Conservation (phyloP, 2,797 vertebrate species). For the Onychomys leucogaster region DNA sequence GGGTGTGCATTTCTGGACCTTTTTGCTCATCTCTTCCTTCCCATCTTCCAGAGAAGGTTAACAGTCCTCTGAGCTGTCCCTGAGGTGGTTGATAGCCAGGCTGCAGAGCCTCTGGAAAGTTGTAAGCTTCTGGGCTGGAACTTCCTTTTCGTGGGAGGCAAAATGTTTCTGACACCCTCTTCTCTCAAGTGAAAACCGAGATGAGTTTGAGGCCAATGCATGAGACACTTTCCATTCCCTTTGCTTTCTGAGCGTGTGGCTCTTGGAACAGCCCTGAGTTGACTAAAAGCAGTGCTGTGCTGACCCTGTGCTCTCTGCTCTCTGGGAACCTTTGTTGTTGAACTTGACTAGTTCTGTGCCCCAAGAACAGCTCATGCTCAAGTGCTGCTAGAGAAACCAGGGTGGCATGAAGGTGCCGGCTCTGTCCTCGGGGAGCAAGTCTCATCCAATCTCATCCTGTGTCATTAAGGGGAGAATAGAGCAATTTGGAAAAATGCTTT, state of each 20-base stretch:
- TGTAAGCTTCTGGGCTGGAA: conserved; percentile 34
- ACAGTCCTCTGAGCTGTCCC: not conserved
- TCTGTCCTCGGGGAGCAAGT: not conserved
- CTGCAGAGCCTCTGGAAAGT: not conserved
- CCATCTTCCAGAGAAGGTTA: not conserved
- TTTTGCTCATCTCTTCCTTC: not conserved
- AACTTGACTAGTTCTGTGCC: not conserved
- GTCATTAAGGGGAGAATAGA: conserved; percentile 69
- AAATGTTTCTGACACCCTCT: conserved; percentile 60
- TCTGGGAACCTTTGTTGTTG: not conserved
- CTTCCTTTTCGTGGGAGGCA: conserved; percentile 39
- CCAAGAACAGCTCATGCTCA: not conserved
- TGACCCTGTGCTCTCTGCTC: not conserved
- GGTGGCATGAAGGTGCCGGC: not conserved
- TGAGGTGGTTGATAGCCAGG: not conserved
- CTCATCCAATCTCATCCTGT: not conserved
- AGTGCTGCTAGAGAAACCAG: not conserved
- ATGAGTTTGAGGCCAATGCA: conserved; percentile 36
- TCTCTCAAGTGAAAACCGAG: conserved; percentile 45
- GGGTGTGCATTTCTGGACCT: not conserved
- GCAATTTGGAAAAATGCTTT: conserved; percentile 80
- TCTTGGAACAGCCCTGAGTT: not conserved
- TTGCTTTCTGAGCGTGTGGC: not conserved
- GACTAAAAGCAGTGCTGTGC: not conserved
- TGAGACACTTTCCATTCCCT: not conserved